Percentiles rank a stretch among this genome's conserved stretches.
phyloP scores from a whole-genome alignment of 35 echinoderm and acorn worm genomes.

The Patiria miniata region DNA sequence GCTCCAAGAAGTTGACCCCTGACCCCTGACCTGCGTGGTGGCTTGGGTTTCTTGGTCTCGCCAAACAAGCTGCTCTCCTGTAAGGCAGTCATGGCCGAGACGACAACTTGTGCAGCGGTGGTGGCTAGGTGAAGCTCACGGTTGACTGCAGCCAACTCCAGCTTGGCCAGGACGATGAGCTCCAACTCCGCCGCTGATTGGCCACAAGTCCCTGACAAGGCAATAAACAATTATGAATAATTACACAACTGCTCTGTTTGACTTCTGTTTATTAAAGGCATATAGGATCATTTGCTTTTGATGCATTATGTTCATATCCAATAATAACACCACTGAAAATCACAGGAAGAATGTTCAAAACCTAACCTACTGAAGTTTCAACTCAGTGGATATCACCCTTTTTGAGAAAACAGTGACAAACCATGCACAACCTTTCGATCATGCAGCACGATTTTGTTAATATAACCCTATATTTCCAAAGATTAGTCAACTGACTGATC shows the following conservation, averaged over 20 bases:
- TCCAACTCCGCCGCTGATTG: conserved; percentile 92
- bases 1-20: too few species aligned
- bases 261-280: not conserved
- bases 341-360: too few species aligned
- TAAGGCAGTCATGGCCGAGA: conserved; percentile 81
- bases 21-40: conserved; percentile 50
- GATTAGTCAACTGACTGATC: too few species aligned
- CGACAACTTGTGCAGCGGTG: conserved; percentile 62
- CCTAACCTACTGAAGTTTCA: too few species aligned
- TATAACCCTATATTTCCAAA: too few species aligned
- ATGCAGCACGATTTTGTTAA: not conserved
- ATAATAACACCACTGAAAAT: too few species aligned
- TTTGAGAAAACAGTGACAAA: too few species aligned
- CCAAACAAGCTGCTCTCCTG: conserved; percentile 77
- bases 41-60: conserved; percentile 48
- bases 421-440: not conserved
- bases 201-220: conserved; percentile 38
- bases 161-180: conserved; percentile 80
- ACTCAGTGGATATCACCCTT: too few species aligned
- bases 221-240: too few species aligned
- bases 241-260: not conserved
- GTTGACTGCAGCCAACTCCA: conserved; percentile 75
- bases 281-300: not conserved
- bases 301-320: too few species aligned
- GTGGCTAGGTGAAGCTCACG: conserved; percentile 75